Evolutionary conservation across 2,797 vertebrate species (phyloP), one percentile per base, ranked within the genome.

Genomic region (Pygocentrus nattereri): DNA sequence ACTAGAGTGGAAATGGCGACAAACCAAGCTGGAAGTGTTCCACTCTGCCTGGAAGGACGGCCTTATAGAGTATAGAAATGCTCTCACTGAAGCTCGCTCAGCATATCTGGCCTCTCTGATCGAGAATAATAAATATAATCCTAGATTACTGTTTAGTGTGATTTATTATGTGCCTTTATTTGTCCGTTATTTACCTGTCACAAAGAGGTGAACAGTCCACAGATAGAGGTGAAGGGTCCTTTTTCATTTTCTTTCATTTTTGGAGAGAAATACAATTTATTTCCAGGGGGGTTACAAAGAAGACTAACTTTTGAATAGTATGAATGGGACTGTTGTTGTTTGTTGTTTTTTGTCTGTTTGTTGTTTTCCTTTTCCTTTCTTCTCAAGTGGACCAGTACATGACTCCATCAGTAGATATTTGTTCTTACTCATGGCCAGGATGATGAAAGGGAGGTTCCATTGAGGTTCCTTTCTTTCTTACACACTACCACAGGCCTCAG

Each of bases 101-200:
- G n/a, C n/a, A n/a, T n/a, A n/a, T n/a, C n/a, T n/a, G n/a, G n/a
- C n/a, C n/a, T n/a, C n/a, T n/a, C n/a, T n/a, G n/a, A n/a, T n/a
- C n/a, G n/a, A n/a, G n/a, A n/a, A n/a, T n/a, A n/a, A n/a, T n/a
- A n/a, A n/a, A n/a, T n/a, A n/a, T n/a, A n/a, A n/a, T n/a, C n/a
- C n/a, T n/a, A n/a, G n/a, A n/a, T n/a, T n/a, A n/a, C n/a, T n/a
- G n/a, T n/a, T n/a, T n/a, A n/a, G n/a, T n/a, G n/a, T n/a, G n/a
- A n/a, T n/a, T n/a, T n/a, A n/a, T 78, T 15, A 30, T 61, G 82
- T 83, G 82, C 82, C 82, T 83, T 83, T 79, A 79, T 83, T 83
- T 83, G 61, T 83, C 56, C 31, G n/a, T 78, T 50, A 67, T 59
- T 47, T 44, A 73, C 58, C 62, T 68, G 2, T 67, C 31, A 44